Base-by-base conservation (phyloP, 1,140 invertebrate species). In the Globodera ellingtonae region DNA sequence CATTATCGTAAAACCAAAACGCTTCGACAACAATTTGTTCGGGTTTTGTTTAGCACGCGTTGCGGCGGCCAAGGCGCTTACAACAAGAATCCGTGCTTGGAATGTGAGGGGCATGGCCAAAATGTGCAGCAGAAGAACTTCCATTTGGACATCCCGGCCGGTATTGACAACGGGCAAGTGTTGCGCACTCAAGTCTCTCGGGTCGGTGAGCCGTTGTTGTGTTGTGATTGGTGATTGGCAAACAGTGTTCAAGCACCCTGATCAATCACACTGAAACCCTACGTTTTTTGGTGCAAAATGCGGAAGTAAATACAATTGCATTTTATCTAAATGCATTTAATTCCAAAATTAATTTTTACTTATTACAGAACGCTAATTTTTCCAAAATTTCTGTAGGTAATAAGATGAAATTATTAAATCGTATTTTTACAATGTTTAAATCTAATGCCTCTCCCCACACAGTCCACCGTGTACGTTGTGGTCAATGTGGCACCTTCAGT, bases 101-200 rank as follows among this genome's bases (percentile, higher is more conserved):
- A 97, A 84, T 99, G 98, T 91, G 92, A 94, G 83, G 97, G 95
- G 21, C 97, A 96, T 91, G 97, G 97, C 1, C 93, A 93, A 85
- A 93, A 93, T 44, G 94, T 97, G 0, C 94, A 97, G 91, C 92
- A 94, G 47, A 95, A 95, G 89, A 94, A 93, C 87, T 92, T 98
- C 0, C 94, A 93, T 3, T 94, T 99, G 0, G 95, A 96, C 13
- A 95, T 99, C n/a, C 98, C 98, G 50, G 95, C 97, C 71, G 96
- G 95, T 91, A 84, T 89, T 50, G 87, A 89, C 76, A 79, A 89
- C 52, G 95, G 95, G 1, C 96, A 99, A 90, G 97, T 95, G 5
- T 93, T 99, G 50, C 92, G 96, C 71, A 95, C 98, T 93, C 92
- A 93, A 21, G 93, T 98, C 18, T 95, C 95, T n/a, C 90, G 90